Conservation (phyloP, 2,113 vertebrate species). For the Peromyscus californicus region DNA sequence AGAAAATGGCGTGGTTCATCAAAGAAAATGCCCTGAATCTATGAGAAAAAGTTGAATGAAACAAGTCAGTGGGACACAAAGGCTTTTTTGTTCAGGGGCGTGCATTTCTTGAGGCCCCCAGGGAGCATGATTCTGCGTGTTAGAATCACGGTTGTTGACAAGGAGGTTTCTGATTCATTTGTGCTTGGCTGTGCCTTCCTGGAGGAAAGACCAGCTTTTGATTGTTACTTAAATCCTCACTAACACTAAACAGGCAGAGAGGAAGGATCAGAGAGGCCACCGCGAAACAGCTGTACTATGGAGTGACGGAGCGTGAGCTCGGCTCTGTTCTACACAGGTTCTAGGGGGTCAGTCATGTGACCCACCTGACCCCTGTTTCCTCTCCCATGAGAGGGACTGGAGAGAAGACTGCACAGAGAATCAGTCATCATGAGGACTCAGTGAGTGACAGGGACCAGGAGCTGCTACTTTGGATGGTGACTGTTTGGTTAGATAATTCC, state of each 20-base stretch:
- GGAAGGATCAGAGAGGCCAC: not conserved
- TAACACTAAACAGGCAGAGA: not conserved
- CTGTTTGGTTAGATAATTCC: not conserved
- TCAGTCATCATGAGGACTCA: not conserved
- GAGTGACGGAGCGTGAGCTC: fast-evolving
- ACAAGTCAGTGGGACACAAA: not conserved
- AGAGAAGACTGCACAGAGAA: not conserved
- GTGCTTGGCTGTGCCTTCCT: not conserved
- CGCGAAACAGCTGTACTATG: fast-evolving
- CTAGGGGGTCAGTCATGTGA: not conserved
- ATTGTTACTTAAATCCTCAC: not conserved
- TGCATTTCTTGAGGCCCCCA: not conserved
- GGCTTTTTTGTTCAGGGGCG: not conserved
- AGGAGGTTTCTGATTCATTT: not conserved
- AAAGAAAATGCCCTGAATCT: not conserved
- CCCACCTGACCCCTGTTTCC: too few species aligned
- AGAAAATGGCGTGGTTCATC: not conserved
- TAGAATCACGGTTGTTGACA: not conserved
- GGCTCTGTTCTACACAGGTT: too few species aligned
- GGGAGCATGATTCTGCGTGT: not conserved
- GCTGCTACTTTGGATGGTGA: not conserved
- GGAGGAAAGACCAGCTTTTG: not conserved
- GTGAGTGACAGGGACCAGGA: fast-evolving
- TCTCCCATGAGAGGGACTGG: not conserved
- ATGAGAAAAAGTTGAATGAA: slow-evolving; percentile 16